Evolutionary conservation across 2,113 vertebrate genomes (phyloP).

Genomic region (Neodon shergylaensis): DNA sequence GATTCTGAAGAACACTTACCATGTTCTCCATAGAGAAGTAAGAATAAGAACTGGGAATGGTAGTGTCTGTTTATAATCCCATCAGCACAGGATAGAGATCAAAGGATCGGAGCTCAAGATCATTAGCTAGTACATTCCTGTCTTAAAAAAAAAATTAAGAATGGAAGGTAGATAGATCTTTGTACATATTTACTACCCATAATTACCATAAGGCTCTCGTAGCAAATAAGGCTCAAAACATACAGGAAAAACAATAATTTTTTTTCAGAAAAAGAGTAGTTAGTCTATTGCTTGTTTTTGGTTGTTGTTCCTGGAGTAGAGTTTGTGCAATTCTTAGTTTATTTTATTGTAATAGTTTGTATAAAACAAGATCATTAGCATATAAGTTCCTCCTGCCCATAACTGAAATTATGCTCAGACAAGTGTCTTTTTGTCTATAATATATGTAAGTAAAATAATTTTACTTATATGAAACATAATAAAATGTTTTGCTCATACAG

Average conservation of each 20-base stretch:
- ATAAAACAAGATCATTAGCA: slow-evolving; percentile 17
- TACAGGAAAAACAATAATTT: not conserved
- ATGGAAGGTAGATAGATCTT: not conserved
- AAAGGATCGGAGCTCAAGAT: not conserved
- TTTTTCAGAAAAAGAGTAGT: slow-evolving; percentile 25
- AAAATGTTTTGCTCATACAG: slow-evolving; percentile 25
- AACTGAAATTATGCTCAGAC: not conserved
- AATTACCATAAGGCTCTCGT: not conserved
- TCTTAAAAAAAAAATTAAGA: not conserved
- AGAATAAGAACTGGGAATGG: not conserved
- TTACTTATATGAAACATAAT: not conserved
- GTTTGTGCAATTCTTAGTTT: not conserved
- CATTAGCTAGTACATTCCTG: not conserved
- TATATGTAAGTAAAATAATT: slow-evolving; percentile 38
- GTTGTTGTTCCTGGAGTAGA: not conserved
- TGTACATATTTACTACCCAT: not conserved
- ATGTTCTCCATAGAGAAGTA: not conserved
- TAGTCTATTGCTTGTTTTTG: not conserved
- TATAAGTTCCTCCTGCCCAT: not conserved
- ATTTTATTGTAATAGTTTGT: not conserved
- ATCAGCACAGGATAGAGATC: not conserved
- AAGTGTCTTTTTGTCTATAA: not conserved
- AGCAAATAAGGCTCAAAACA: not conserved
- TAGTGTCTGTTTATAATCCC: not conserved
- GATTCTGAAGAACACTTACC: not conserved